These are phyloP conservation scores for Columba janthina DNA, from an alignment of 2,113 vertebrate species.

Conservation along the genomic window DNA sequence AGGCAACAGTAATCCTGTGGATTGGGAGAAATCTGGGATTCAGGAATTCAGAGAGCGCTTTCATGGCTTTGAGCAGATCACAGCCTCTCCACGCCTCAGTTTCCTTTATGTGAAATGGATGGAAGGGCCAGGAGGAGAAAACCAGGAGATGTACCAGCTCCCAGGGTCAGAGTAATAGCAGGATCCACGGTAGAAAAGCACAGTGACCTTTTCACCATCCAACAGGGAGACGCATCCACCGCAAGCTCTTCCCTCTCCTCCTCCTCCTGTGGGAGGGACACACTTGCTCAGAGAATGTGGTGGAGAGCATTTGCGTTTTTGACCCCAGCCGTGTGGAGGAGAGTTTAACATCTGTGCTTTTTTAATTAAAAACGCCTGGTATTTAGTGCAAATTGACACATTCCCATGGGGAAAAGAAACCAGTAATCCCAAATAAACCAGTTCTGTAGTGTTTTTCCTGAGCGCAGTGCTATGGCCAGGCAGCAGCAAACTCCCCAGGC, in stretches of 20 bases:
- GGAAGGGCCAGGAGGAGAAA: not conserved
- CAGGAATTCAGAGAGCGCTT: not conserved
- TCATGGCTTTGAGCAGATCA: not conserved
- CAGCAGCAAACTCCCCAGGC: not conserved
- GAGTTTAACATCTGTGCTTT: not conserved
- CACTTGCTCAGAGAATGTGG: accelerated
- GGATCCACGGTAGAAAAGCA: not conserved
- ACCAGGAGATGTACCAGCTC: not conserved
- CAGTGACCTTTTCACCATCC: not conserved
- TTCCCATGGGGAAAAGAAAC: not conserved
- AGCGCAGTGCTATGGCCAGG: not conserved
- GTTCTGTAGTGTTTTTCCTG: not conserved
- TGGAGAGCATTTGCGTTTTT: not conserved
- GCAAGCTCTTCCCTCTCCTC: not conserved
- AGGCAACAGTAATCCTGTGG: not conserved
- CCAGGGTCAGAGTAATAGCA: not conserved
- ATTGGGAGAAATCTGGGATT: not conserved
- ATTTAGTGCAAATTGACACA: not conserved
- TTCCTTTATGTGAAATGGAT: not conserved
- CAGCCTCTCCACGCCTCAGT: not conserved
- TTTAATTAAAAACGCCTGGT: not conserved
- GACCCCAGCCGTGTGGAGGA: accelerated
- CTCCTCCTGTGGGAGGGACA: not conserved
- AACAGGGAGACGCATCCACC: accelerated
- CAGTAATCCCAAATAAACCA: not conserved